Base-by-base conservation (phyloP, 2,888 invertebrate species). In the Cosmopolites sordidus region DNA sequence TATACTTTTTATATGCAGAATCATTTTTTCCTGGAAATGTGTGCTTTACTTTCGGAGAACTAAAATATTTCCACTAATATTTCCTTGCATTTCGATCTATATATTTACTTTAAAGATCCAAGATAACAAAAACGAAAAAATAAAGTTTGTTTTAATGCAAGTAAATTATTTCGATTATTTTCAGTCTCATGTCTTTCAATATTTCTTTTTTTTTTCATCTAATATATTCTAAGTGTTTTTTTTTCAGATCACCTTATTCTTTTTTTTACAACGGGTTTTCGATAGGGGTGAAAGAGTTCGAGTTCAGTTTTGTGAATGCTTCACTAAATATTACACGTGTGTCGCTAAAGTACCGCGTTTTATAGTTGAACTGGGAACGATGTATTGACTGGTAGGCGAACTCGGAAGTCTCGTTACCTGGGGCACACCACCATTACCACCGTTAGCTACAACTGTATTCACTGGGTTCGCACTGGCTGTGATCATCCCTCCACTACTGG, bases 281-380 rank as follows among this genome's bases (percentile, higher is more conserved):
- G n/a, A n/a, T n/a, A n/a, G 22, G 22, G 22, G 4, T 5, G 22
- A 22, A 22, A 5, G 4, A 22, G 22, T 22, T 22, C 22, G 3
- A 22, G 3, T 5, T 22, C 22, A 5, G 22, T 22, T 8, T 8
- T 8, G 8, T 22, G 3, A 22, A 22, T 22, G 22, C 43, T 51
- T 44, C 53, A 48, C 41, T 18, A 54, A 52, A 56, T 60, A 70
- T 79, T 81, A 83, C 77, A 83, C 83, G 68, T 83, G 83, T 69
- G 83, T 83, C 61, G 83, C 83, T 71, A 83, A 75, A 43, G 82
- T 80, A 55, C 81, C 82, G 46, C 83, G 76, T 68, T 83, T 83
- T 45, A 82, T 78, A 60, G 80, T 79, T 46, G 79, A 76, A 66
- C 77, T 80, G 55, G 81, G 78, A 46, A 78, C 75, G 60, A 79